Conservation (phyloP, 2,113 vertebrate genomes). For the Tupaia tana region DNA sequence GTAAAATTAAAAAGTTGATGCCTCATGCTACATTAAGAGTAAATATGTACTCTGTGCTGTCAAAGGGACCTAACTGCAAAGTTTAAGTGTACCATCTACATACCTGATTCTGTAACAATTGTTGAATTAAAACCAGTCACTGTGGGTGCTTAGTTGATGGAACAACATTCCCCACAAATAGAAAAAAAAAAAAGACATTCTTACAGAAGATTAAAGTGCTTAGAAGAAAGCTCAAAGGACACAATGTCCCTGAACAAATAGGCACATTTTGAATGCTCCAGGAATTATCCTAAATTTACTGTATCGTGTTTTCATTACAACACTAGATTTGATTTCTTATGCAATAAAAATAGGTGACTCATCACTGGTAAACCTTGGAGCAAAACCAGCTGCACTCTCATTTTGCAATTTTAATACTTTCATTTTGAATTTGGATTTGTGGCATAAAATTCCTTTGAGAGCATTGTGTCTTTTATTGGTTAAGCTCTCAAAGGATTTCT, state of each 20-base stretch:
- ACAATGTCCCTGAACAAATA: slow-evolving; percentile 2
- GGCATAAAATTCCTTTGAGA: slow-evolving; percentile 35
- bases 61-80: not conserved
- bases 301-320: slow-evolving; percentile 32
- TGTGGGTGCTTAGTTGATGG: not conserved
- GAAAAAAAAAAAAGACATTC: not conserved
- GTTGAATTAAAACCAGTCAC: not conserved
- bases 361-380: slow-evolving; percentile 43
- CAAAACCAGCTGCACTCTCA: slow-evolving; percentile 24
- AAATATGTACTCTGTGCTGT: not conserved
- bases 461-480: not conserved
- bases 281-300: slow-evolving; percentile 29
- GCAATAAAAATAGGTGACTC: slow-evolving; percentile 55
- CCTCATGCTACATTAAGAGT: not conserved
- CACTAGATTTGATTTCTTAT: slow-evolving; percentile 55
- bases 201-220: not conserved
- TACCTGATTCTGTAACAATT: not conserved
- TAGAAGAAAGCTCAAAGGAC: slow-evolving; percentile 36
- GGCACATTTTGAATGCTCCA: not conserved
- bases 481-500: not conserved
- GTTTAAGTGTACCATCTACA: not conserved
- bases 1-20: not conserved
- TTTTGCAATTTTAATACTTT: slow-evolving; percentile 42
- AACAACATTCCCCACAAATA: not conserved
- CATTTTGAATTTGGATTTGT: slow-evolving; percentile 44